Conservation (phyloP, 2,888 invertebrate genomes). For the Megastigmus dorsalis region DNA sequence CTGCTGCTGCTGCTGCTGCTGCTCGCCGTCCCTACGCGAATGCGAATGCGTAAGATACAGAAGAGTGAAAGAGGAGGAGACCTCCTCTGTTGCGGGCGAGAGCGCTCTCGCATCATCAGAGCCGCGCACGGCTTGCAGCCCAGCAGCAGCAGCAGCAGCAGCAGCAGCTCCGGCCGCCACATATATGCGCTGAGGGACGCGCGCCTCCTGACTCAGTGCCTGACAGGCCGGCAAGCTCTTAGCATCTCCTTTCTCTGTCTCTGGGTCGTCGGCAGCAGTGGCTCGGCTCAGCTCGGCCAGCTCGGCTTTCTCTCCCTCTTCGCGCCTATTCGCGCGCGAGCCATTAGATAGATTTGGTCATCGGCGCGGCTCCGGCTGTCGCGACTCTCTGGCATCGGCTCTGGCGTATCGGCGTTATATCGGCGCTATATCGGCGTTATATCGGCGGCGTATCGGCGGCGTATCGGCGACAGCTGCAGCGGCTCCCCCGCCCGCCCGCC, state of each 20-base stretch:
- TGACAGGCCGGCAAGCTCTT: constrained; percentile 73
- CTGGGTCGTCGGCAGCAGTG: too few relatives aligned
- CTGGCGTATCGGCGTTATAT: background rate
- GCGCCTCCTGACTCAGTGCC: constrained; percentile 73
- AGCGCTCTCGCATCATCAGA: too few relatives aligned
- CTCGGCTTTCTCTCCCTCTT: too few relatives aligned
- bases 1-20: background rate
- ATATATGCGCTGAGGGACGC: constrained; percentile 73
- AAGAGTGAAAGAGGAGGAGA: constrained; percentile 39
- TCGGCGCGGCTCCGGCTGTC: background rate
- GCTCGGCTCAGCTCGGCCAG: too few relatives aligned
- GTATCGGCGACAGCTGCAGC: too few relatives aligned
- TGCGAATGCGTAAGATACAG: constrained; percentile 59
- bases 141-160: constrained; percentile 67
- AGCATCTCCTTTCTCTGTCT: constrained; percentile 62
- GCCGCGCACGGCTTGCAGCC: background rate
- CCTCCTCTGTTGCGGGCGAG: too few relatives aligned
- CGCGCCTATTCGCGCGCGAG: too few relatives aligned
- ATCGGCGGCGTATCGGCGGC: background rate
- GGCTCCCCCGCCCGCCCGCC: background rate
- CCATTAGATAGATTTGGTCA: constrained; percentile 53
- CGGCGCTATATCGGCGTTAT: too few relatives aligned
- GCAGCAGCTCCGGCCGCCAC: constrained; percentile 68
- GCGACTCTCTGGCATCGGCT: too few relatives aligned
- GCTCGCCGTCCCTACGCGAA: constrained; percentile 46